phyloP scores from a whole-genome alignment of 2,888 invertebrate species.

The Endotricha flammealis region DNA sequence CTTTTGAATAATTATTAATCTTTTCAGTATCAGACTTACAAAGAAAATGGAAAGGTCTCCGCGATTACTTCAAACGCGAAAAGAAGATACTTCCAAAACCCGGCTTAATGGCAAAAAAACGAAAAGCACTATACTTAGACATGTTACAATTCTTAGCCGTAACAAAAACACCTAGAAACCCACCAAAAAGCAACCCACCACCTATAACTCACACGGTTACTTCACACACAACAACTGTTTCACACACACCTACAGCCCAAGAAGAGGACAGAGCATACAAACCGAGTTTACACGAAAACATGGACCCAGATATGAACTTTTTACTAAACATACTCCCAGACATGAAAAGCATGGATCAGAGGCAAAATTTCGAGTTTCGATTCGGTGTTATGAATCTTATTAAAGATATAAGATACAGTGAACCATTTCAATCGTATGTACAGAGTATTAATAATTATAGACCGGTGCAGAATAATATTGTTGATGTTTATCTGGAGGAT shows the following conservation, averaged over 20 bases:
- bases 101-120: conserved; percentile 20
- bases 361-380: conserved; percentile 24
- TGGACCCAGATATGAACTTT: conserved; percentile 21
- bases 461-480: too few species aligned
- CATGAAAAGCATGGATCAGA: conserved; percentile 23
- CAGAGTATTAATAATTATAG: too few species aligned
- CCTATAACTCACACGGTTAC: too few species aligned
- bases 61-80: conserved; percentile 30
- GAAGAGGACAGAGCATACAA: too few species aligned
- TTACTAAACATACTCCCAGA: conserved; percentile 23
- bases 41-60: conserved; percentile 34
- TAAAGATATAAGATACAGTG: neutral
- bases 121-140: conserved; percentile 21
- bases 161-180: conserved; percentile 14
- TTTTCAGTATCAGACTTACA: conserved; percentile 32
- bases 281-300: too few species aligned
- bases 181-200: neutral
- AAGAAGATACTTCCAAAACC: conserved; percentile 21
- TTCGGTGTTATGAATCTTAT: conserved; percentile 22
- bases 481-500: too few species aligned
- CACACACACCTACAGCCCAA: too few species aligned
- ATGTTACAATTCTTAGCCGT: conserved; percentile 22
- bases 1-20: too few species aligned
- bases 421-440: too few species aligned
- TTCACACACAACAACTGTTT: too few species aligned